Evolutionary conservation across 2,113 vertebrate genomes (phyloP).

Genomic region (Crypturellus undulatus): DNA sequence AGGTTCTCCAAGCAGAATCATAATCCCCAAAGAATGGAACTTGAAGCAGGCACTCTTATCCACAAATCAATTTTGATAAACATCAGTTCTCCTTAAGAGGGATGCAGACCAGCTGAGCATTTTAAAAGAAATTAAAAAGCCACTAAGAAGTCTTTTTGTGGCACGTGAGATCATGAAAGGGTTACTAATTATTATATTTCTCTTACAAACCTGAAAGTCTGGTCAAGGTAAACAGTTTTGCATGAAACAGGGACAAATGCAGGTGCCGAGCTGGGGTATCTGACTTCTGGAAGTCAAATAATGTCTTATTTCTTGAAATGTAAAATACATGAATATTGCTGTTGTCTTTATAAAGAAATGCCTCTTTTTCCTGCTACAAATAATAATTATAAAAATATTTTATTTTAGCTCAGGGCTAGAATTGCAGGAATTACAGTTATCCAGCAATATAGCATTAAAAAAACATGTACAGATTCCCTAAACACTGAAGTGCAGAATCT

Average conservation of each 20-base stretch:
- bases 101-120: neutral
- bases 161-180: neutral
- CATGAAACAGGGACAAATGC: neutral
- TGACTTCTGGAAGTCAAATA: neutral
- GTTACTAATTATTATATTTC: neutral
- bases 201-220: neutral
- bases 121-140: neutral
- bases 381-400: neutral
- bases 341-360: neutral
- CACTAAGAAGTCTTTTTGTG: neutral
- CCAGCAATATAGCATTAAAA: neutral
- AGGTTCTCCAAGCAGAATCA: neutral
- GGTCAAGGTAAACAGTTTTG: neutral
- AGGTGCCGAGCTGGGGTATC: fast-evolving
- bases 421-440: neutral
- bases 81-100: neutral
- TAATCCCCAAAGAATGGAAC: neutral
- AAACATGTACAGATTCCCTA: neutral
- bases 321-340: neutral
- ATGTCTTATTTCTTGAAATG: neutral
- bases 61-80: neutral
- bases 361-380: neutral
- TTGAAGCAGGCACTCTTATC: neutral
- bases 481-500: neutral
- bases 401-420: neutral